Conservation (phyloP, 2,888 invertebrate genomes). For the Pilophorus perplexus region DNA sequence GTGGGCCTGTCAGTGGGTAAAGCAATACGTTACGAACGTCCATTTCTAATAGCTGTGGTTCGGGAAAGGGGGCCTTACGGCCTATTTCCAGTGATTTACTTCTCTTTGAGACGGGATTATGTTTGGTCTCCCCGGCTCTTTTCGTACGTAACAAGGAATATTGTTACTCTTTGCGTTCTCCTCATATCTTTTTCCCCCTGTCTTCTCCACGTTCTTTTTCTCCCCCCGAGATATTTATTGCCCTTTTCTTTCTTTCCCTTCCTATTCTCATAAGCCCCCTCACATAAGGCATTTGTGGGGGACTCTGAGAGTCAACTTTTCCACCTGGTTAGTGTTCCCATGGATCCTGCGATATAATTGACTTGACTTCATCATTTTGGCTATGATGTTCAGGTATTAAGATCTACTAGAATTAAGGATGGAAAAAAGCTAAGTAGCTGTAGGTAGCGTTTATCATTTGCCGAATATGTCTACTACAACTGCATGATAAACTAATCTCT, state of each 20-base stretch:
- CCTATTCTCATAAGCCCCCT: not conserved
- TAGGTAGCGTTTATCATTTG: too few relatives aligned
- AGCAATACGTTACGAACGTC: constrained; percentile 29
- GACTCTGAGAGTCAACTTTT: not conserved
- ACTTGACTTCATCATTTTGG: too few relatives aligned
- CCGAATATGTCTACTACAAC: too few relatives aligned
- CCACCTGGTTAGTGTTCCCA: too few relatives aligned
- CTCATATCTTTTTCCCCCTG: constrained; percentile 4
- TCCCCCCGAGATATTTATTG: not conserved
- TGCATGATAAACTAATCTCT: too few relatives aligned
- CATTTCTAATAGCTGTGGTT: constrained; percentile 33
- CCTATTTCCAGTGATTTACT: constrained; percentile 31
- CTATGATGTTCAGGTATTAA: too few relatives aligned
- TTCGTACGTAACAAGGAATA: constrained; percentile 35
- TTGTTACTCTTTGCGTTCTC: constrained; percentile 24
- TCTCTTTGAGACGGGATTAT: constrained; percentile 29
- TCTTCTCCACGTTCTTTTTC: not conserved
- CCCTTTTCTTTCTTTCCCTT: not conserved
- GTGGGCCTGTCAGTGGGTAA: constrained; percentile 24
- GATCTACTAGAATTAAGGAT: too few relatives aligned
- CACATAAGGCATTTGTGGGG: not conserved
- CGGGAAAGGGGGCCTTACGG: constrained; percentile 18
- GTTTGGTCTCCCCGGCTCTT: constrained; percentile 17
- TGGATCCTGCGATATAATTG: too few relatives aligned
- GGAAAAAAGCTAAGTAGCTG: too few relatives aligned